Conservation (phyloP, 2,888 invertebrate species). For the Lagria hirta region DNA sequence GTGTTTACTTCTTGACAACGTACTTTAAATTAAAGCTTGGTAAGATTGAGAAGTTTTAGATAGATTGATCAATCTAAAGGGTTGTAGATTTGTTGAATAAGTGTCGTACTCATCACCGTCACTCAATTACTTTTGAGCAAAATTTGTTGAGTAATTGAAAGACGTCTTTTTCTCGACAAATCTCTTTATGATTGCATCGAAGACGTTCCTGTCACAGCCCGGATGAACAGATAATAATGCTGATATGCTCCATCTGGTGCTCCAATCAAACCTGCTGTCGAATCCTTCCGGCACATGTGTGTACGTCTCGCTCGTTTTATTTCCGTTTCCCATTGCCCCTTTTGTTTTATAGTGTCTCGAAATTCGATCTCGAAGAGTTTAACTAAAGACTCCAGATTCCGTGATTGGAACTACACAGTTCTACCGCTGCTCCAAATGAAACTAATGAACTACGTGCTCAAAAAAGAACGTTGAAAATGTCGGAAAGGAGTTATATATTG, state of each 20-base stretch:
- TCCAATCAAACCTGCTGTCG: slow-evolving; percentile 48
- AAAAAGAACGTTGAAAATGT: slow-evolving; percentile 27
- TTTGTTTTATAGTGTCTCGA: slow-evolving; percentile 27
- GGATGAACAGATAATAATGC: slow-evolving; percentile 49
- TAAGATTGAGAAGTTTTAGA: too few species aligned
- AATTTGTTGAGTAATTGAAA: slow-evolving; percentile 29
- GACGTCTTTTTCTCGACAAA: slow-evolving; percentile 36
- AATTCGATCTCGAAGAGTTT: slow-evolving; percentile 19
- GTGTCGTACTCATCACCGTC: slow-evolving; percentile 22
- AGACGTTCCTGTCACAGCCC: slow-evolving; percentile 44
- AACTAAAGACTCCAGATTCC: slow-evolving; percentile 31
- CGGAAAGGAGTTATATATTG: slow-evolving; percentile 9
- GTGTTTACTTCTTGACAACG: too few species aligned
- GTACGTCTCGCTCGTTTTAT: slow-evolving; percentile 33
- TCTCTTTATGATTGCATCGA: slow-evolving; percentile 45
- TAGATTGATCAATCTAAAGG: too few species aligned
- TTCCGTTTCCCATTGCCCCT: slow-evolving; percentile 34
- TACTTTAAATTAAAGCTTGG: too few species aligned
- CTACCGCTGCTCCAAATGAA: slow-evolving; percentile 39
- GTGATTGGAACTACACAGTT: slow-evolving; percentile 38
- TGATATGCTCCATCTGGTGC: slow-evolving; percentile 49
- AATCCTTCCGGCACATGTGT: slow-evolving; percentile 42
- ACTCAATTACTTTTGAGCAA: slow-evolving; percentile 19
- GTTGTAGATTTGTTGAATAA: slow-evolving; percentile 17
- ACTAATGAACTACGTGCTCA: slow-evolving; percentile 45